phyloP scores from a whole-genome alignment of 2,888 invertebrate genomes.

The Clitarchus hookeri region DNA sequence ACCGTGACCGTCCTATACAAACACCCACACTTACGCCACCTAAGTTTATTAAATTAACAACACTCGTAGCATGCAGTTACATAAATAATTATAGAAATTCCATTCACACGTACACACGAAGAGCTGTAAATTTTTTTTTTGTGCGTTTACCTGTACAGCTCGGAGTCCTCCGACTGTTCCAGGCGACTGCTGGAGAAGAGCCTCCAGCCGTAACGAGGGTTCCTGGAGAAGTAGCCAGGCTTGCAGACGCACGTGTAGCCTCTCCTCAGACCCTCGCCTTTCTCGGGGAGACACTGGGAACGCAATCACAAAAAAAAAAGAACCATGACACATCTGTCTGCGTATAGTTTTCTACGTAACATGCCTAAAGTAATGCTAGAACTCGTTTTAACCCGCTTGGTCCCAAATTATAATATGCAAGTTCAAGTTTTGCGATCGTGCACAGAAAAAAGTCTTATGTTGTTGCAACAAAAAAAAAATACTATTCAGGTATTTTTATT shows the following conservation, averaged over 20 bases:
- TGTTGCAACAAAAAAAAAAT: too few relatives aligned
- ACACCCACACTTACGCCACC: too few relatives aligned
- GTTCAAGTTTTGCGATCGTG: too few relatives aligned
- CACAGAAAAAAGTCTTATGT: too few relatives aligned
- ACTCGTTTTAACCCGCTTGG: background rate
- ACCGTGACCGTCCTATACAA: too few relatives aligned
- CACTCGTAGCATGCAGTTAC: too few relatives aligned
- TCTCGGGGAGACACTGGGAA: conserved; percentile 58
- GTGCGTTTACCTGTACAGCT: background rate
- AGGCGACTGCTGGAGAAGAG: conserved; percentile 10
- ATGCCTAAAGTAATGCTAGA: background rate
- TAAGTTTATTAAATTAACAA: too few relatives aligned
- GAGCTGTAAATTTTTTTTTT: too few relatives aligned
- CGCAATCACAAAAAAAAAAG: conserved; percentile 42
- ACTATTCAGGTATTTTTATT: too few relatives aligned
- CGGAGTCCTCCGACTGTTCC: background rate
- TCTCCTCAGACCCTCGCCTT: conserved; percentile 56
- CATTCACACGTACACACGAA: too few relatives aligned
- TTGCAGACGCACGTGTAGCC: conserved; percentile 68
- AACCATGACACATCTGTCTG: conserved; percentile 48
- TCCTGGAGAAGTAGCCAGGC: conserved; percentile 62
- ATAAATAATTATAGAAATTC: too few relatives aligned
- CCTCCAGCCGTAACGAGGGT: conserved; percentile 28
- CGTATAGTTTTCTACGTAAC: conserved; percentile 27
- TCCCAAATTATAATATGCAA: background rate